A percentile compares a stretch with the other conserved stretches of the same genome.
phyloP scores from a whole-genome alignment of 2,888 invertebrate genomes.

The Nomada flava region DNA sequence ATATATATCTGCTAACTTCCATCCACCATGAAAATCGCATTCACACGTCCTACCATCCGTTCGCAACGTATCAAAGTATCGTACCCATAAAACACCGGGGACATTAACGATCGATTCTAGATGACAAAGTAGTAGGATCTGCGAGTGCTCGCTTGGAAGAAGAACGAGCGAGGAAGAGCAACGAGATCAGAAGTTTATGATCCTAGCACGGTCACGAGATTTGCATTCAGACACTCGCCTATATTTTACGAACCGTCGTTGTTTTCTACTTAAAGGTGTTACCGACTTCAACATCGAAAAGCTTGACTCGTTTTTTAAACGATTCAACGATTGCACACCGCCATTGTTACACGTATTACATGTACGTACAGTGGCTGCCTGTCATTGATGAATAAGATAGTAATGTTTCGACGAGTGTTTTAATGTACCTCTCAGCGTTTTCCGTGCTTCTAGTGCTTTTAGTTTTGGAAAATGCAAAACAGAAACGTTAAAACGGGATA shows the following conservation, averaged over 20 bases:
- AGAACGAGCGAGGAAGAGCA: neutral
- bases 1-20: neutral
- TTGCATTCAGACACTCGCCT: neutral
- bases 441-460: neutral
- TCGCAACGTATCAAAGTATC: neutral
- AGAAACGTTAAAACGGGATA: neutral
- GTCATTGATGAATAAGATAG: neutral
- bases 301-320: neutral
- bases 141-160: neutral
- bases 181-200: neutral
- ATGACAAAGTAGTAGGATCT: neutral
- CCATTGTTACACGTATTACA: neutral
- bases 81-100: neutral
- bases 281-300: neutral
- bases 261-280: neutral
- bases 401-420: neutral
- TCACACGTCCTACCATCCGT: constrained; percentile 1
- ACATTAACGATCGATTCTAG: neutral
- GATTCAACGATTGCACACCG: neutral
- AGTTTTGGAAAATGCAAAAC: no score
- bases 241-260: neutral
- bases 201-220: neutral
- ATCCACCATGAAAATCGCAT: no score
- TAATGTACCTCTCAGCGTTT: neutral
- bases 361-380: neutral